These are phyloP conservation scores for Halichoerus grypus DNA, from an alignment of 2,113 vertebrate genomes.

Conservation along the genomic window DNA sequence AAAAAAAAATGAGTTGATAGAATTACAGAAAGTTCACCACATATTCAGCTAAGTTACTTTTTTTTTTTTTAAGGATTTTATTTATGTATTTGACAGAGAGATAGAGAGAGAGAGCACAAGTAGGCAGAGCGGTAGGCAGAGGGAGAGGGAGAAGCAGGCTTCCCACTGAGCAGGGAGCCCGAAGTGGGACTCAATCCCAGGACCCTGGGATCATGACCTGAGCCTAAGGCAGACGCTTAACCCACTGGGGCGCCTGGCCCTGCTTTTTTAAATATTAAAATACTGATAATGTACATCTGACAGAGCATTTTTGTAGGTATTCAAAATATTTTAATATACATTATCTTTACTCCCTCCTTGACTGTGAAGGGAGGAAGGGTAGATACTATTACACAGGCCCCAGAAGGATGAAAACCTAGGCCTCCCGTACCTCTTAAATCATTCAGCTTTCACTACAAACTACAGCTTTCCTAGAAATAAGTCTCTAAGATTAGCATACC, in stretches of 20 bases:
- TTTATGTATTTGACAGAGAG: no score
- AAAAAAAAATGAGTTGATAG: background rate
- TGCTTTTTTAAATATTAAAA: background rate
- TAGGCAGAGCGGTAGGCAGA: no score
- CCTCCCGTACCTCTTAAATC: background rate
- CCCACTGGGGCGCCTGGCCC: no score
- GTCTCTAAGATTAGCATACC: background rate
- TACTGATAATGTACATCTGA: background rate
- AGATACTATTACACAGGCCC: background rate
- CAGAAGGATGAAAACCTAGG: background rate
- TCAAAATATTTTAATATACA: conserved; percentile 17
- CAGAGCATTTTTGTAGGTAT: background rate
- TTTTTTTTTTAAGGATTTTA: background rate
- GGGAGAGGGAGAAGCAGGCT: no score
- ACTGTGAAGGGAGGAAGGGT: conserved; percentile 18
- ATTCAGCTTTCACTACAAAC: background rate
- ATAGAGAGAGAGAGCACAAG: no score
- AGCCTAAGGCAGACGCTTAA: no score
- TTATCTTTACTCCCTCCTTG: background rate
- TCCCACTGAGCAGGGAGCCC: no score
- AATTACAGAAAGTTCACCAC: background rate
- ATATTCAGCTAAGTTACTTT: background rate
- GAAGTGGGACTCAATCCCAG: no score
- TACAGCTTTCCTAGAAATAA: background rate
- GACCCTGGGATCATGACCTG: no score